These are phyloP conservation scores for Cephus runcator DNA, from an alignment of 2,888 invertebrate species.

Conservation along the genomic window DNA sequence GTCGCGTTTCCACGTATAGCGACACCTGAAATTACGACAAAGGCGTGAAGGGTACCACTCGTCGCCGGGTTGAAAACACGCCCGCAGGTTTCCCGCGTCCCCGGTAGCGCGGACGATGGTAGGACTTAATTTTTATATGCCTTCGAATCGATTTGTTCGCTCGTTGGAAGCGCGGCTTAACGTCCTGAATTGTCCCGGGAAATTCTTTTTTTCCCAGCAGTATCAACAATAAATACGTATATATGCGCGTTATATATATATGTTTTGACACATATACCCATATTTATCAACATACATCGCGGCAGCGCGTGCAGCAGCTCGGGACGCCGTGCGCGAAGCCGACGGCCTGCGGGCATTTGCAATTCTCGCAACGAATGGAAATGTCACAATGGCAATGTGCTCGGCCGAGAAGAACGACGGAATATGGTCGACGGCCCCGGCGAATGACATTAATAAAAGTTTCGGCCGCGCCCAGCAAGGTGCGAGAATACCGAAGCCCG, in stretches of 20 bases:
- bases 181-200: neutral
- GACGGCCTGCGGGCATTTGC: neutral
- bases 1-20: neutral
- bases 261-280: neutral
- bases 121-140: neutral
- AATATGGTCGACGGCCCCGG: neutral
- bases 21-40: neutral
- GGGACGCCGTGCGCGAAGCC: neutral
- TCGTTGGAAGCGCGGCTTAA: neutral
- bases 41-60: neutral
- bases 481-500: neutral
- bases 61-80: neutral
- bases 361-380: neutral
- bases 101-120: neutral
- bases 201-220: neutral
- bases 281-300: neutral
- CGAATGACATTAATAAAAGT: conserved; percentile 5
- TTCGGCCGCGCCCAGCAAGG: conserved; percentile 16
- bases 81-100: neutral
- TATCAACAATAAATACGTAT: neutral
- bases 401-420: neutral
- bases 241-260: too few relatives aligned
- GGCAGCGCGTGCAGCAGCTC: neutral
- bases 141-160: neutral
- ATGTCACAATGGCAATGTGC: neutral